These are phyloP conservation scores for Pitangus sulphuratus DNA, from an alignment of 2,797 vertebrate species.

Conservation along the genomic window DNA sequence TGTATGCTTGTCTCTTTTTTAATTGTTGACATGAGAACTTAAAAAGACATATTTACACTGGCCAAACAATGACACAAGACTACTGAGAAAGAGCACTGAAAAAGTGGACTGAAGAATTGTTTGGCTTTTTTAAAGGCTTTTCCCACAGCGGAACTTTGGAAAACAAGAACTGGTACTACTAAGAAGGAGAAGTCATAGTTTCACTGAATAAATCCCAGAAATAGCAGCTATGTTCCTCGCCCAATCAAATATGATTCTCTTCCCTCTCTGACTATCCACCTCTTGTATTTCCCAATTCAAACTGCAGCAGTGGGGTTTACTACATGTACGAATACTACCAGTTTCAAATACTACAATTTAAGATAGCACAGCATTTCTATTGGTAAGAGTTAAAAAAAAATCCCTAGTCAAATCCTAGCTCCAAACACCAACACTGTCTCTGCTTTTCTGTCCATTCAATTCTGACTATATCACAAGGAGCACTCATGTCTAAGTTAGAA, in stretches of 20 bases:
- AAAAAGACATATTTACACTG: not conserved
- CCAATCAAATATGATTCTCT: not conserved
- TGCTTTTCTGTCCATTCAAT: not conserved
- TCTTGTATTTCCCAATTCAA: not conserved
- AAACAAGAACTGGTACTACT: not conserved
- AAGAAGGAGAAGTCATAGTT: not conserved
- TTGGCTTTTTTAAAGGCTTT: not conserved
- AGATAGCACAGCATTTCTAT: not conserved
- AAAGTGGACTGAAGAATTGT: not conserved
- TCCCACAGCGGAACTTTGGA: not conserved
- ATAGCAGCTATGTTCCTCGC: not conserved
- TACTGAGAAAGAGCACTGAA: not conserved
- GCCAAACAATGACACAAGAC: not conserved
- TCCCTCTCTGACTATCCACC: not conserved
- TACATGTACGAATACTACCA: not conserved
- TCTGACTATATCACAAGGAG: not conserved
- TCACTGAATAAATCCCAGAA: not conserved
- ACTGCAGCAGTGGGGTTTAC: not conserved
- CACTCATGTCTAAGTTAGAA: not conserved
- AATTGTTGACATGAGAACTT: not conserved
- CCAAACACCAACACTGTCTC: not conserved
- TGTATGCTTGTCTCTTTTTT: not conserved
- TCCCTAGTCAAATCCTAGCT: not conserved
- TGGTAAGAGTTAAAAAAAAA: not conserved
- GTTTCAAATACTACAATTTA: not conserved